Evolutionary conservation across 2,113 vertebrate genomes (phyloP).

Genomic region (Gulo gulo): DNA sequence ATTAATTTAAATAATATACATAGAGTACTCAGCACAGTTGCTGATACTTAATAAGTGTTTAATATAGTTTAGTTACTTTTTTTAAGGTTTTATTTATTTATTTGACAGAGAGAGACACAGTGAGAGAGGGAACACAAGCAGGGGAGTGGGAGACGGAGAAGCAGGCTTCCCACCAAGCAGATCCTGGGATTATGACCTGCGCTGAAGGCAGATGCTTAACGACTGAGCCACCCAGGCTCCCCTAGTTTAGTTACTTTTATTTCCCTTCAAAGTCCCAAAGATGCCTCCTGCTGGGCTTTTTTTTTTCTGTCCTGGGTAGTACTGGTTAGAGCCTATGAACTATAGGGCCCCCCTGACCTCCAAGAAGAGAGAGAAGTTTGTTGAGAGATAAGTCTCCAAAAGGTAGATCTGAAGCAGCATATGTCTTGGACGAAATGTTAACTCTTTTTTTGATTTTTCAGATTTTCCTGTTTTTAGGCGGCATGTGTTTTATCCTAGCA

Average conservation of each 20-base stretch:
- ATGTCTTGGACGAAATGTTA: constrained; percentile 25
- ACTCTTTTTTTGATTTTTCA: constrained; percentile 71
- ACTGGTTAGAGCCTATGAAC: not conserved
- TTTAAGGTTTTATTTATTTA: too few species aligned
- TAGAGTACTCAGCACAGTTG: not conserved
- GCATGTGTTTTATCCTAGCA: constrained; percentile 90
- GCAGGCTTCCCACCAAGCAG: too few species aligned
- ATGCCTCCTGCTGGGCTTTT: not conserved
- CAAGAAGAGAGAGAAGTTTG: not conserved
- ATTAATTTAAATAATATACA: not conserved
- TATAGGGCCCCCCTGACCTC: not conserved
- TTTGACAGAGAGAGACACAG: too few species aligned
- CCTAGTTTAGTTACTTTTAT: not conserved
- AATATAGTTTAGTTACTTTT: not conserved
- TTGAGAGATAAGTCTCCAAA: not conserved
- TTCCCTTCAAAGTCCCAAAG: not conserved
- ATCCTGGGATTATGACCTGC: too few species aligned
- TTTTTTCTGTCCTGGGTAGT: not conserved
- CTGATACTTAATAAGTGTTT: constrained; percentile 16
- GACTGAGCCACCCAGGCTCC: too few species aligned
- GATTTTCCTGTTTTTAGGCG: constrained; percentile 92
- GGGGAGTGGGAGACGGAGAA: too few species aligned
- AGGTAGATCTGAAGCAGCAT: not conserved
- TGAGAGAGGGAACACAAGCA: too few species aligned
- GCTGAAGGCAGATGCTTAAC: too few species aligned